Evolutionary conservation across 2,797 vertebrate species (phyloP).

Genomic region (Neosilurus hyrtlii): DNA sequence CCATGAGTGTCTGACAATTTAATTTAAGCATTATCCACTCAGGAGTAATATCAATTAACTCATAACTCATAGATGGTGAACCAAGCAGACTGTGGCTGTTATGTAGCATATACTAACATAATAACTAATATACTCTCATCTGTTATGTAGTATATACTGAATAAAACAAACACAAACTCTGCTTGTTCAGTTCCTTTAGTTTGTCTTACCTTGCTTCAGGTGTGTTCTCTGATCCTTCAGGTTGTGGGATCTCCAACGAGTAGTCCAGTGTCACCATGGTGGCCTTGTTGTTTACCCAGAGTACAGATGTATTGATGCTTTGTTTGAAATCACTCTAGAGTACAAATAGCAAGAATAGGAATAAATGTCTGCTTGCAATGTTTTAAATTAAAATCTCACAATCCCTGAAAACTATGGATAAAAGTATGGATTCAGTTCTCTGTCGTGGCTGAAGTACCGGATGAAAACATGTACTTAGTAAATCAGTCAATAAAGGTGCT

Average conservation of each 20-base stretch:
- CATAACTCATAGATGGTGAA: no score
- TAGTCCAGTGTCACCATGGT: slow-evolving; percentile 98
- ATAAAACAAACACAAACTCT: no score
- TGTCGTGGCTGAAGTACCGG: neutral
- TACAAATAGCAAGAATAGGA: slow-evolving; percentile 16
- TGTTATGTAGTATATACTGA: no score
- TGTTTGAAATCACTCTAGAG: slow-evolving; percentile 89
- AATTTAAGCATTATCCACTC: no score
- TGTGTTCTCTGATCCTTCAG: slow-evolving; percentile 53
- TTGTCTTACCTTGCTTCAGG: slow-evolving; percentile 82
- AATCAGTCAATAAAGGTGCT: neutral
- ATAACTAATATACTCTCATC: no score
- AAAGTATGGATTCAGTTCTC: neutral
- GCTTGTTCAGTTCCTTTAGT: neutral
- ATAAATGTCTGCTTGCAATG: neutral
- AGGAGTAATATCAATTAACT: no score
- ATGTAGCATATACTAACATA: no score
- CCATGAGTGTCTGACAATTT: no score
- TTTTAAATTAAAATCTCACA: neutral
- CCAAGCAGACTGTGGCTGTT: no score
- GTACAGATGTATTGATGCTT: slow-evolving; percentile 91
- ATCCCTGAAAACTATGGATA: neutral
- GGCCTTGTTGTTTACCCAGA: slow-evolving; percentile 90
- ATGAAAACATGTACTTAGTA: neutral
- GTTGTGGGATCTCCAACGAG: slow-evolving; percentile 81